Conservation (phyloP, 2,797 vertebrate species). For the Potorous gilbertii region DNA sequence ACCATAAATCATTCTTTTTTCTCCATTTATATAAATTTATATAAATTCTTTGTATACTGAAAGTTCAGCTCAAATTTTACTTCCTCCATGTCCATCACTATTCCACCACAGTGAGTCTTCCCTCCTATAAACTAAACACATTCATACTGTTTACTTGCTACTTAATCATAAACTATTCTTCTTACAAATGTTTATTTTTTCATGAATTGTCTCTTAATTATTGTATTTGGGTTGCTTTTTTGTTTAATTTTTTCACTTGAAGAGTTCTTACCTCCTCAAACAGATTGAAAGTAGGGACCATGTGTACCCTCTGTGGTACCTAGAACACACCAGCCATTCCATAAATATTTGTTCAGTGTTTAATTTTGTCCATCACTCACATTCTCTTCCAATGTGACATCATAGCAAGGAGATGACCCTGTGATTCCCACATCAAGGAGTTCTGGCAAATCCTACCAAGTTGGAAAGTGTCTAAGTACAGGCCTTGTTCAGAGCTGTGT, state of each 20-base stretch:
- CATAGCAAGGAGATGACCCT: not conserved
- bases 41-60: not conserved
- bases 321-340: not conserved
- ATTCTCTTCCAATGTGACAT: not conserved
- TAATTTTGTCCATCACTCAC: not conserved
- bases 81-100: not conserved
- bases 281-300: too few relatives aligned
- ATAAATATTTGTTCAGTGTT: not conserved
- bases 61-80: not conserved
- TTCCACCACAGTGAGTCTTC: not conserved
- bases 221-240: not conserved
- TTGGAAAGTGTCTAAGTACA: not conserved
- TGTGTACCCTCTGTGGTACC: not conserved
- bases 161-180: not conserved
- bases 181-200: not conserved
- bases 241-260: too few relatives aligned
- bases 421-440: not conserved
- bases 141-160: not conserved
- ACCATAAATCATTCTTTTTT: not conserved
- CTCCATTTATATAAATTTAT: not conserved
- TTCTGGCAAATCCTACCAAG: not conserved
- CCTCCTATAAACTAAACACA: not conserved
- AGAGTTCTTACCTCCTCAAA: too few relatives aligned
- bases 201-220: not conserved
- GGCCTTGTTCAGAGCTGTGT: not conserved